Percentiles rank a stretch among this genome's conserved stretches.
phyloP scores from a whole-genome alignment of 2,113 vertebrate genomes.

The Serinus canaria region DNA sequence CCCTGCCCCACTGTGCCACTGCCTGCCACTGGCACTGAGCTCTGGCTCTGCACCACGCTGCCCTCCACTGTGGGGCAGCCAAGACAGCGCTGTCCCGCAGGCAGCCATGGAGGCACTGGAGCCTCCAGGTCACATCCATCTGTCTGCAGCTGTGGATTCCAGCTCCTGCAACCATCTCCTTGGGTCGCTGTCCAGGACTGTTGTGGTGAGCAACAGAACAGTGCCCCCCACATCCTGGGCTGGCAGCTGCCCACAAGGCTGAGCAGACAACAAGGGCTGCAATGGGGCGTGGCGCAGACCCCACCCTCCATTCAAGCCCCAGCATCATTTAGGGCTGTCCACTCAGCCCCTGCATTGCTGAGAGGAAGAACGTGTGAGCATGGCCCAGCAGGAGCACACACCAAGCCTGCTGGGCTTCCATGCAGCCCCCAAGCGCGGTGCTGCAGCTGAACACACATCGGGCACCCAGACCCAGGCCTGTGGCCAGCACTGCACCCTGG shows the following conservation, averaged over 20 bases:
- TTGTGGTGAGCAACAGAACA: neutral
- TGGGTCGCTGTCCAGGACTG: neutral
- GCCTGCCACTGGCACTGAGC: neutral
- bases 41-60: neutral
- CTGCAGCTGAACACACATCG: neutral
- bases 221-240: neutral
- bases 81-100: neutral
- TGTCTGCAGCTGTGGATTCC: neutral
- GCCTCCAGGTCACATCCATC: neutral
- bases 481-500: fast-evolving
- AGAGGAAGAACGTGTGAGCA: neutral
- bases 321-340: fast-evolving
- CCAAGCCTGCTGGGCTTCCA: neutral
- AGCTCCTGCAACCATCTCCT: neutral
- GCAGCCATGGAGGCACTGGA: neutral
- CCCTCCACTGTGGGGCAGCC: neutral
- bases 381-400: fast-evolving
- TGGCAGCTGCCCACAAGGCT: neutral
- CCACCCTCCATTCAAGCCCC: neutral
- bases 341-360: fast-evolving
- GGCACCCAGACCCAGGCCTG: neutral
- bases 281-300: fast-evolving
- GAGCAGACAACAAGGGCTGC: neutral
- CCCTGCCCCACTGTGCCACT: neutral
- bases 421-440: fast-evolving